phyloP scores from a whole-genome alignment of 2,113 vertebrate species.

The Oryctolagus cuniculus region mOryCun1.1 NC_091433.1:137781501-137782000 shows the following conservation, averaged over 20 bases:
- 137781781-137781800: not conserved
- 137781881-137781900: slow-evolving; percentile 31
- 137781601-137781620: not conserved
- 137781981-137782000: slow-evolving; percentile 29
- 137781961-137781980: slow-evolving; percentile 53
- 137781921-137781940: slow-evolving; percentile 47
- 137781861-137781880: not conserved
- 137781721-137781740: not conserved
- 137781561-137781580: not conserved
- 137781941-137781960: not conserved
- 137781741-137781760: not conserved
- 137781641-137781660: not conserved
- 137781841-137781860: not conserved
- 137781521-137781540: not conserved
- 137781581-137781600: not conserved
- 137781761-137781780: not conserved
- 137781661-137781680: not conserved
- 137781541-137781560: not conserved
- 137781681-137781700: slow-evolving; percentile 9
- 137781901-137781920: slow-evolving; percentile 37
- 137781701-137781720: not conserved
- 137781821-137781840: slow-evolving; percentile 38
- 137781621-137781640: not conserved
- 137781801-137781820: not conserved
- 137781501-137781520: too few species aligned